These are phyloP conservation scores for Ammodytes marinus DNA, from an alignment of 2,113 vertebrate species.

Conservation along the genomic window DNA sequence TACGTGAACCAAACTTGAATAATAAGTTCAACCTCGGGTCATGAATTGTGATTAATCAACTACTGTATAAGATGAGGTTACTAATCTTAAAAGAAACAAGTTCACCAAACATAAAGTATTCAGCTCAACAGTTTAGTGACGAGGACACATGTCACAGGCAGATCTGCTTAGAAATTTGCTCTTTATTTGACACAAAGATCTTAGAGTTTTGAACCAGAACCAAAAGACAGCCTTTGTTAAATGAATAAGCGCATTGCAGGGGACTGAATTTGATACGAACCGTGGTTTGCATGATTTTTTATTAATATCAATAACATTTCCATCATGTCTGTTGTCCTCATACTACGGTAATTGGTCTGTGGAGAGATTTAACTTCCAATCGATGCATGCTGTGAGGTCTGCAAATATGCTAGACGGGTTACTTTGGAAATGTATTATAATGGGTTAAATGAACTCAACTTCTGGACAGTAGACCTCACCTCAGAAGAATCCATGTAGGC, in stretches of 20 bases:
- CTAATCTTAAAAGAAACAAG: background rate
- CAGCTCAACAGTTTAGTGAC: no score
- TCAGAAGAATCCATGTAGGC: background rate
- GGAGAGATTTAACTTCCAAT: background rate
- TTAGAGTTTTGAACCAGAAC: no score
- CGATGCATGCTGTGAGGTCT: background rate
- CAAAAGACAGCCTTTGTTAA: no score
- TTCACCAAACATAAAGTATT: no score
- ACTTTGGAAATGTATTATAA: background rate
- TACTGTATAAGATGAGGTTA: background rate
- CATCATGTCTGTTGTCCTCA: background rate
- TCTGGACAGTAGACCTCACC: background rate
- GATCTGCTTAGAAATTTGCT: no score
- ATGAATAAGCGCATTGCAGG: background rate
- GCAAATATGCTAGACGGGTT: background rate
- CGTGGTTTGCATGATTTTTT: background rate
- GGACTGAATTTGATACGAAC: background rate
- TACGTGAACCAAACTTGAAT: background rate
- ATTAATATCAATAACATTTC: background rate
- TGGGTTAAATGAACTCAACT: background rate
- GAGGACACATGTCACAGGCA: no score
- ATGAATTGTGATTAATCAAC: background rate
- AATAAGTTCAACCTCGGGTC: background rate
- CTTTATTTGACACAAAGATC: no score
- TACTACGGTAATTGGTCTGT: background rate